These are phyloP conservation scores for Pseudococcus jackbeardsleyi DNA, from an alignment of 2,888 invertebrate species.

Conservation along the genomic window DNA sequence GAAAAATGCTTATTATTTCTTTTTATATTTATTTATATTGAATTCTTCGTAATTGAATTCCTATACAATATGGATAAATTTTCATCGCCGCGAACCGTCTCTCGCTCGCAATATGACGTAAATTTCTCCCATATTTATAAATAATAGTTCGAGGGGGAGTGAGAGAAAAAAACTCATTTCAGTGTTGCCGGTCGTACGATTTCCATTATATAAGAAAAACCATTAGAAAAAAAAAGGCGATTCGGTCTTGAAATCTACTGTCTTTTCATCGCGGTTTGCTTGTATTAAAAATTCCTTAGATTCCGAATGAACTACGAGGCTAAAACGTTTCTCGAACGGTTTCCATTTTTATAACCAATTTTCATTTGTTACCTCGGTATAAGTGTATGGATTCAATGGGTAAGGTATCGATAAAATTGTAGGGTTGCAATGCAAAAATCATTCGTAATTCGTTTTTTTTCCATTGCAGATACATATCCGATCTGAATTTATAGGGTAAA, in stretches of 20 bases:
- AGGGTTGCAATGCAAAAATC: no score
- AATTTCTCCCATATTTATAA: neutral
- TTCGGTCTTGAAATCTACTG: neutral
- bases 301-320: neutral
- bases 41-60: slow-evolving; percentile 3
- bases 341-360: slow-evolving; percentile 13
- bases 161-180: slow-evolving; percentile 23
- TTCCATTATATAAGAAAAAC: slow-evolving; percentile 5
- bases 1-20: neutral
- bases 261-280: neutral
- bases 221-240: neutral
- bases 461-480: no score
- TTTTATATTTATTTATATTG: slow-evolving; percentile 10
- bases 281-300: slow-evolving; percentile 8
- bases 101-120: neutral
- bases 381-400: neutral
- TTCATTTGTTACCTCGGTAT: neutral
- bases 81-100: neutral
- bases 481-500: no score
- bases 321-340: neutral
- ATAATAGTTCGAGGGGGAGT: neutral
- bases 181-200: neutral
- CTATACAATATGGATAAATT: neutral
- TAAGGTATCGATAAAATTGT: no score
- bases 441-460: no score